A percentile compares a stretch with the other conserved stretches of the same genome.
phyloP scores from a whole-genome alignment of 2,113 vertebrate species.

The Trogon surrucura region DNA sequence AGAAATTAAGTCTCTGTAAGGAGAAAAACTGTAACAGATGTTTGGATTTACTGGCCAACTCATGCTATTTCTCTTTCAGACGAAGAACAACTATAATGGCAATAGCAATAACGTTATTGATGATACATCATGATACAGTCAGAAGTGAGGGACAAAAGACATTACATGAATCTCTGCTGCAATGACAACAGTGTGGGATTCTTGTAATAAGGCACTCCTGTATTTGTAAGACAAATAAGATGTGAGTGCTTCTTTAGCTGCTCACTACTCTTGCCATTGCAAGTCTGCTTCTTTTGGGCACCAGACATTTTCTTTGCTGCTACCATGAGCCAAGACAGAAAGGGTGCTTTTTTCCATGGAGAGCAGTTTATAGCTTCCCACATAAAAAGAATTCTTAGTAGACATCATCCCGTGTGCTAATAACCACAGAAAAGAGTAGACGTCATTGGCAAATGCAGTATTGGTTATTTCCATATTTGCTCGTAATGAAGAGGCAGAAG shows the following conservation, averaged over 20 bases:
- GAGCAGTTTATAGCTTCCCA: background rate
- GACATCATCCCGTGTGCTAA: background rate
- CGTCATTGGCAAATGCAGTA: background rate
- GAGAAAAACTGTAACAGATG: background rate
- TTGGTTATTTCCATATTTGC: background rate
- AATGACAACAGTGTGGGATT: background rate
- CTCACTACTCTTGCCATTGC: background rate
- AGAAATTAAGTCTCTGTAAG: background rate
- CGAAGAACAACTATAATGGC: background rate
- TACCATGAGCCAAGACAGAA: background rate
- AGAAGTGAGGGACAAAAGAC: no score
- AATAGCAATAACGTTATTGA: background rate
- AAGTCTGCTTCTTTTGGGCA: background rate
- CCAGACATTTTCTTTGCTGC: background rate
- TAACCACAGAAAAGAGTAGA: background rate
- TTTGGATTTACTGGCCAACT: background rate
- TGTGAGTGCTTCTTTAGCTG: background rate
- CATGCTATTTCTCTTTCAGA: background rate
- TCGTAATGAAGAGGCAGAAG: background rate
- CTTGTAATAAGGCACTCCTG: background rate
- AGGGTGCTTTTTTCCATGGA: background rate
- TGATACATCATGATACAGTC: background rate
- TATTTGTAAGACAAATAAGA: background rate
- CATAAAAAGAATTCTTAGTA: constrained; percentile 12
- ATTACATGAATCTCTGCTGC: background rate